Percentiles rank a stretch among this genome's conserved stretches.
Evolutionary conservation across 2,113 vertebrate species (phyloP).

Genomic region (Hystrix cristata): DNA sequence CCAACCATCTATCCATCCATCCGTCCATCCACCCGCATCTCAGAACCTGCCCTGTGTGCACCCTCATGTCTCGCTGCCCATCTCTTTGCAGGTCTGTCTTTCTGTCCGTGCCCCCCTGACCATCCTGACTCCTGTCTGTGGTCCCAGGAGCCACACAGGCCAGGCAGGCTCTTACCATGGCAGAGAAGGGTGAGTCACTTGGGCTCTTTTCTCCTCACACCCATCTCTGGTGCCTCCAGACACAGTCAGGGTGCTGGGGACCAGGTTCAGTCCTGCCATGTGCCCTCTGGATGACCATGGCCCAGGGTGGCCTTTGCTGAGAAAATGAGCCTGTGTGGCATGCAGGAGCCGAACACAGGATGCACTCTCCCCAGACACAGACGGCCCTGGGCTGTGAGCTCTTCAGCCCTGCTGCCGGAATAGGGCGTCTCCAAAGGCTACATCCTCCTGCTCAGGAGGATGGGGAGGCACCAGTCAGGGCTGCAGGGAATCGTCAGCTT

Average conservation of each 20-base stretch:
- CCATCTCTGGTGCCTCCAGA: neutral
- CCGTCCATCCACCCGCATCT: neutral
- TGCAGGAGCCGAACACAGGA: neutral
- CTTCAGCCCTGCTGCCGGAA: fast-evolving
- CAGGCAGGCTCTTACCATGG: neutral
- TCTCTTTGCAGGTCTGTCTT: neutral
- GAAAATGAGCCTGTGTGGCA: neutral
- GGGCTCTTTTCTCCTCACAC: neutral
- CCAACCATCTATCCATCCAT: neutral
- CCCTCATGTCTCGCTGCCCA: neutral
- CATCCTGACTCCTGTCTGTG: neutral
- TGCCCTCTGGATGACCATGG: neutral
- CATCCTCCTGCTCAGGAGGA: neutral
- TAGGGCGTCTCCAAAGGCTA: neutral
- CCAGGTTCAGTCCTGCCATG: neutral
- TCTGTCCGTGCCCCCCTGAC: neutral
- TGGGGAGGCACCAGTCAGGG: neutral
- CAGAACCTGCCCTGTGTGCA: neutral
- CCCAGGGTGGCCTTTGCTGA: neutral
- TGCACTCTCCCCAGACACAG: neutral
- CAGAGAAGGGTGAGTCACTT: neutral
- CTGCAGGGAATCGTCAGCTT: neutral
- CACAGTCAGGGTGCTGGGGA: neutral
- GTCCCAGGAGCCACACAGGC: neutral
- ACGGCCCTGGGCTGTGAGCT: too few species aligned